Percentiles rank a stretch among this genome's conserved stretches.
phyloP scores from a whole-genome alignment of 2,888 invertebrate genomes.

The Stictocephala bisonia region DNA sequence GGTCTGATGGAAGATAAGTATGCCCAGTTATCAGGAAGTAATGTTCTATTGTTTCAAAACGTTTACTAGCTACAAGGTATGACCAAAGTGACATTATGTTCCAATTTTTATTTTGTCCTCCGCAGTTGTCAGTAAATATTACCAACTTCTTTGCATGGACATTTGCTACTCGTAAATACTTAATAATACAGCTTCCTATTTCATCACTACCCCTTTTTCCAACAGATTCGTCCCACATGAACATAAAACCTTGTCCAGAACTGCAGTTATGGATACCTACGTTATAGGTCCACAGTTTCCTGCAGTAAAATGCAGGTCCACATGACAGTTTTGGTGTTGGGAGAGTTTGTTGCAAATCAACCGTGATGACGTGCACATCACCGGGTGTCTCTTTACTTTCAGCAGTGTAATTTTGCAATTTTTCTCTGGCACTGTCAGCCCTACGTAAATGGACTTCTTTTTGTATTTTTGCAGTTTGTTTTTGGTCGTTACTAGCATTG shows the following conservation, averaged over 20 bases:
- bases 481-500: not conserved
- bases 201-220: constrained; percentile 32
- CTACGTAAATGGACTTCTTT: constrained; percentile 19
- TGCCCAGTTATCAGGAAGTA: constrained; percentile 31
- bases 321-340: constrained; percentile 37
- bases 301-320: constrained; percentile 20
- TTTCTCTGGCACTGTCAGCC: not conserved
- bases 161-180: not conserved
- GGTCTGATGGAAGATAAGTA: constrained; percentile 26
- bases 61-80: too few species aligned
- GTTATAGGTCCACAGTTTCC: constrained; percentile 35
- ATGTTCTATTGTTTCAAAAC: constrained; percentile 32
- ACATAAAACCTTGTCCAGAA: constrained; percentile 19
- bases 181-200: constrained; percentile 21
- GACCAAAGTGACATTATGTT: not conserved
- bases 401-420: not conserved
- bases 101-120: not conserved
- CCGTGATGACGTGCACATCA: constrained; percentile 19
- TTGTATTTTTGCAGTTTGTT: not conserved
- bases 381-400: not conserved
- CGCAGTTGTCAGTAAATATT: constrained; percentile 13
- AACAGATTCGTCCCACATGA: constrained; percentile 20
- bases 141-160: constrained; percentile 5
- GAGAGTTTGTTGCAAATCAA: constrained; percentile 23
- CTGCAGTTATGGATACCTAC: constrained; percentile 28